phyloP scores from a whole-genome alignment of 1,140 invertebrate genomes.

The Asbolus verrucosus region DNA sequence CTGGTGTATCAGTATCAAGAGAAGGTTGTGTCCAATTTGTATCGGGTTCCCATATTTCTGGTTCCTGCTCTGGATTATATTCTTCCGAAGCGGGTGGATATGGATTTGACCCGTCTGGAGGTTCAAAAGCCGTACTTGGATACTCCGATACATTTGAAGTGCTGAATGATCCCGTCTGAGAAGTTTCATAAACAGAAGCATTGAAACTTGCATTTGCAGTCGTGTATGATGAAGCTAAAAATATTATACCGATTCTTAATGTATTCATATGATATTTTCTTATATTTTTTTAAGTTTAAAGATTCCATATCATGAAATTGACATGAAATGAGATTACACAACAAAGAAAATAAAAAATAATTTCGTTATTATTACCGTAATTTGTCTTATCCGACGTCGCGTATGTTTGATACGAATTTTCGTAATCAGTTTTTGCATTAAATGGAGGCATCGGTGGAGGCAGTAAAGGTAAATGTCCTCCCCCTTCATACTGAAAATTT shows the following conservation, averaged over 20 bases:
- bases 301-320: too few species aligned
- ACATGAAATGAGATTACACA: too few species aligned
- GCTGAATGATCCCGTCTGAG: too few species aligned
- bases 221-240: background rate
- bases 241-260: too few species aligned
- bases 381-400: constrained; percentile 5
- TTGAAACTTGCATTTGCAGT: constrained; percentile 8
- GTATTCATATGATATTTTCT: too few species aligned
- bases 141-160: too few species aligned
- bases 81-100: constrained; percentile 52
- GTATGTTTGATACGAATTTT: constrained; percentile 36
- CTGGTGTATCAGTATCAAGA: constrained; percentile 68
- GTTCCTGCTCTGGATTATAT: constrained; percentile 61
- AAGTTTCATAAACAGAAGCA: background rate
- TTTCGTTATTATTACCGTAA: too few species aligned
- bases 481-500: constrained; percentile 45
- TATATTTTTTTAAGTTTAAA: too few species aligned
- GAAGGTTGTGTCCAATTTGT: constrained; percentile 53
- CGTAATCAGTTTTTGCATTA: constrained; percentile 54
- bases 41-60: constrained; percentile 58
- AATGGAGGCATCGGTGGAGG: constrained; percentile 73
- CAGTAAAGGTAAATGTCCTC: constrained; percentile 65
- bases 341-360: too few species aligned
- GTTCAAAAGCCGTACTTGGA: constrained; percentile 20
- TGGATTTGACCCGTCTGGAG: constrained; percentile 41